These are phyloP conservation scores for Hydropotes inermis DNA, from an alignment of 2,113 vertebrate genomes.

Conservation along the genomic window DNA sequence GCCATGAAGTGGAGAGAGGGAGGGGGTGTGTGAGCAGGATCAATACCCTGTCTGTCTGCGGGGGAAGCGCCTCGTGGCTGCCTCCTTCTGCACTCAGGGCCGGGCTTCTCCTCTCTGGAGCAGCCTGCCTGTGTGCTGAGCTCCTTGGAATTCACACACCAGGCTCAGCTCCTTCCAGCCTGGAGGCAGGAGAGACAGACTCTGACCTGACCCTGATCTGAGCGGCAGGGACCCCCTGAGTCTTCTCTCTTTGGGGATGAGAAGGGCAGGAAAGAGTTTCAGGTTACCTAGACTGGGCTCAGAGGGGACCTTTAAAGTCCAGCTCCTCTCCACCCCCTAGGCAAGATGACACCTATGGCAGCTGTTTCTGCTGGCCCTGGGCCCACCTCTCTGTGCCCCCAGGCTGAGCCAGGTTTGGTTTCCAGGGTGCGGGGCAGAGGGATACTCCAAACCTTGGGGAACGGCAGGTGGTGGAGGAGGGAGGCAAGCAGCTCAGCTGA, in stretches of 20 bases:
- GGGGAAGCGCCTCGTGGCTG: slow-evolving; percentile 40
- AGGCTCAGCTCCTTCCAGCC: not conserved
- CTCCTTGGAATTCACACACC: not conserved
- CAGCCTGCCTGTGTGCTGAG: not conserved
- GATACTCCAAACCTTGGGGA: not conserved
- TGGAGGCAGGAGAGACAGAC: not conserved
- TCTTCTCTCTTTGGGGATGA: not conserved
- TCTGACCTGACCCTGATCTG: not conserved
- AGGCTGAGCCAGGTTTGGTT: not conserved
- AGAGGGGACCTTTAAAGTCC: slow-evolving; percentile 24
- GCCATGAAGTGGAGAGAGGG: slow-evolving; percentile 70
- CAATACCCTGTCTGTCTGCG: slow-evolving; percentile 69
- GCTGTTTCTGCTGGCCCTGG: slow-evolving; percentile 35
- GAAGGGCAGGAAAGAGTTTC: not conserved
- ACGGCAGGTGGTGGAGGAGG: not conserved
- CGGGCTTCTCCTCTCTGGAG: not conserved
- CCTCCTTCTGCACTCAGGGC: not conserved
- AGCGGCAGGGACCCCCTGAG: not conserved
- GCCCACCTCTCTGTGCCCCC: not conserved
- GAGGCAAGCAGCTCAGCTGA: not conserved
- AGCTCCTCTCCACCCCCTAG: not conserved
- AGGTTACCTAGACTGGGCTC: not conserved
- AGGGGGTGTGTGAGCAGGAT: slow-evolving; percentile 30
- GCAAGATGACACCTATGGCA: slow-evolving; percentile 62
- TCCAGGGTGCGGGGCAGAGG: not conserved